phyloP scores from a whole-genome alignment of 2,113 vertebrate genomes.

The Cathartes aura region DNA sequence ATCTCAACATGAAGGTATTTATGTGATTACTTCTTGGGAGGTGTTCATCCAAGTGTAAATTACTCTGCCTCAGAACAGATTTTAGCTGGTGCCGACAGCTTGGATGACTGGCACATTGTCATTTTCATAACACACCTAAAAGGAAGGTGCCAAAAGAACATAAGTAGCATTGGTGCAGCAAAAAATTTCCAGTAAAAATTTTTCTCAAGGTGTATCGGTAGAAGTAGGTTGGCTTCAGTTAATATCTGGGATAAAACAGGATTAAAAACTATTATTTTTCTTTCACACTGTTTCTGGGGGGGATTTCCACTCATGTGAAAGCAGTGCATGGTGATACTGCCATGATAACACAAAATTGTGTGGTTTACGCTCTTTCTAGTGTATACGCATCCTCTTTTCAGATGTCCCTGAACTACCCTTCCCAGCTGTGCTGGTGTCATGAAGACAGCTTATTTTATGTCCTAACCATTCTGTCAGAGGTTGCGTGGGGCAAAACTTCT shows the following conservation, averaged over 20 bases:
- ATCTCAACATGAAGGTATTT: slow-evolving; percentile 70
- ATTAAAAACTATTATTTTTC: not conserved
- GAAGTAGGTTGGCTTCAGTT: slow-evolving; percentile 56
- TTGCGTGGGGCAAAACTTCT: not conserved
- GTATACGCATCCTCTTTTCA: not conserved
- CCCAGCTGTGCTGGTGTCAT: not conserved
- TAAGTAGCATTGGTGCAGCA: slow-evolving; percentile 46
- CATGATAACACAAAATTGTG: not conserved
- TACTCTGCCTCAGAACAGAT: slow-evolving; percentile 75
- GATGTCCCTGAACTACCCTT: not conserved
- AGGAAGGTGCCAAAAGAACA: slow-evolving; percentile 73
- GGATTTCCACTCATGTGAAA: not conserved
- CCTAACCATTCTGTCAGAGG: not conserved
- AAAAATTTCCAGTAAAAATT: slow-evolving; percentile 52
- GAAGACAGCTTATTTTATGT: not conserved
- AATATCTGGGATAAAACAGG: not conserved
- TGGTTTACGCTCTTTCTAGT: not conserved
- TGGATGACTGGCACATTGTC: slow-evolving; percentile 84
- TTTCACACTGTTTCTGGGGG: not conserved
- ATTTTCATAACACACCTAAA: slow-evolving; percentile 82
- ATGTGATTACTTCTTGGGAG: slow-evolving; percentile 71
- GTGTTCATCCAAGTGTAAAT: slow-evolving; percentile 81
- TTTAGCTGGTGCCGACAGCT: slow-evolving; percentile 74
- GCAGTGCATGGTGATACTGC: not conserved
- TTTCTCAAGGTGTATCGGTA: slow-evolving; percentile 28